Evolutionary conservation across 2,888 invertebrate genomes (phyloP).

Genomic region (Pyrocoelia pectoralis): DNA sequence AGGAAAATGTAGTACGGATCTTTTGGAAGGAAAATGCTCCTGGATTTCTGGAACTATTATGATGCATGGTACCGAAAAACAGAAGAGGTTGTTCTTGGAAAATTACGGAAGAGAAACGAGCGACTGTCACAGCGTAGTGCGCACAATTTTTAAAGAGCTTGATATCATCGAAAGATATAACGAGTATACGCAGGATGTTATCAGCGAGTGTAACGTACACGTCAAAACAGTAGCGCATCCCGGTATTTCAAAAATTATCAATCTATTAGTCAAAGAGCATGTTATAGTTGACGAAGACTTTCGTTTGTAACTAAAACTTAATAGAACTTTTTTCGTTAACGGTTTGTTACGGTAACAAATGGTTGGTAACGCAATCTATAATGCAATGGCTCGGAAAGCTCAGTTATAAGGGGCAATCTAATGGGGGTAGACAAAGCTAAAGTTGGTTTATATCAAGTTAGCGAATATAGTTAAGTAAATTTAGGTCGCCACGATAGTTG

Average conservation of each 20-base stretch:
- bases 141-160: background rate
- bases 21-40: background rate
- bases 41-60: background rate
- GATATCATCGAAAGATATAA: background rate
- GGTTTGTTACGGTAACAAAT: no score
- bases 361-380: no score
- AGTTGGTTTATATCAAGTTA: no score
- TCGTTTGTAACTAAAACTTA: no score
- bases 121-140: background rate
- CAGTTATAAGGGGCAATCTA: no score
- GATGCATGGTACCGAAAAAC: background rate
- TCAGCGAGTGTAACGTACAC: background rate
- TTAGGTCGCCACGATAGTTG: no score
- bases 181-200: background rate
- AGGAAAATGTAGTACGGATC: background rate
- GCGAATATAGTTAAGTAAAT: no score
- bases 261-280: background rate
- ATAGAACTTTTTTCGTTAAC: no score
- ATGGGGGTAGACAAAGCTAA: no score
- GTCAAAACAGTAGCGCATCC: background rate
- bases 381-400: no score
- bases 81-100: background rate
- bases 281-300: no score
- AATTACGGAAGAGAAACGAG: background rate
- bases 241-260: background rate